These are phyloP conservation scores for Sciurus vulgaris DNA, from an alignment of 2,797 vertebrate species.

Conservation along the genomic window DNA sequence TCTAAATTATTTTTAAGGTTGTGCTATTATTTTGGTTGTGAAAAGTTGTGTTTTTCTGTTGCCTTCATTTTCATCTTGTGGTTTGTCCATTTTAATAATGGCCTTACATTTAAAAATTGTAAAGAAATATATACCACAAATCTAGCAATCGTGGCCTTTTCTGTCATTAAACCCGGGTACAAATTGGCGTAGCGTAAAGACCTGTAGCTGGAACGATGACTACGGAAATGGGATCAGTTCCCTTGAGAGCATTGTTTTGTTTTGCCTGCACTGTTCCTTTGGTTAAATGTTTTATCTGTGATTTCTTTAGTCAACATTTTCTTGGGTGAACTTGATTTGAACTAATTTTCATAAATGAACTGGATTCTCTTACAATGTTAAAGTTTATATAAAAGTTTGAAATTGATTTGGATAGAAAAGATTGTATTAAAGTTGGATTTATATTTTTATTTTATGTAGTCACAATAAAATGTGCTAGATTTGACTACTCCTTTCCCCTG, in stretches of 20 bases:
- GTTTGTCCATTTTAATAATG: slow-evolving; percentile 78
- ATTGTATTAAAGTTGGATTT: slow-evolving; percentile 65
- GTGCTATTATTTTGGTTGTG: slow-evolving; percentile 64
- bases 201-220: slow-evolving; percentile 50
- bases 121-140: slow-evolving; percentile 64
- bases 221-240: slow-evolving; percentile 65
- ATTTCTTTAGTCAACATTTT: slow-evolving; percentile 66
- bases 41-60: slow-evolving; percentile 71
- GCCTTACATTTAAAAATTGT: slow-evolving; percentile 80
- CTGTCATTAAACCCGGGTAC: slow-evolving; percentile 70
- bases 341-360: slow-evolving; percentile 60
- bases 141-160: slow-evolving; percentile 76
- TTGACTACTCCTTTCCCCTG: not conserved
- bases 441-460: slow-evolving; percentile 51
- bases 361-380: slow-evolving; percentile 58
- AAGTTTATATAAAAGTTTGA: slow-evolving; percentile 64
- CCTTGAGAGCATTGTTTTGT: slow-evolving; percentile 40
- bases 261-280: slow-evolving; percentile 50
- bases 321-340: slow-evolving; percentile 62
- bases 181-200: slow-evolving; percentile 73
- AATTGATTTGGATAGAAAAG: slow-evolving; percentile 59
- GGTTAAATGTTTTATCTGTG: slow-evolving; percentile 66
- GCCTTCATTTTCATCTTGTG: slow-evolving; percentile 74
- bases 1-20: slow-evolving; percentile 82
- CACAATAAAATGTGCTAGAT: slow-evolving; percentile 40